Evolutionary conservation across 2,797 vertebrate genomes (phyloP), one percentile per base, ranked within the genome.

Genomic region (Aeoliscus strigatus): DNA sequence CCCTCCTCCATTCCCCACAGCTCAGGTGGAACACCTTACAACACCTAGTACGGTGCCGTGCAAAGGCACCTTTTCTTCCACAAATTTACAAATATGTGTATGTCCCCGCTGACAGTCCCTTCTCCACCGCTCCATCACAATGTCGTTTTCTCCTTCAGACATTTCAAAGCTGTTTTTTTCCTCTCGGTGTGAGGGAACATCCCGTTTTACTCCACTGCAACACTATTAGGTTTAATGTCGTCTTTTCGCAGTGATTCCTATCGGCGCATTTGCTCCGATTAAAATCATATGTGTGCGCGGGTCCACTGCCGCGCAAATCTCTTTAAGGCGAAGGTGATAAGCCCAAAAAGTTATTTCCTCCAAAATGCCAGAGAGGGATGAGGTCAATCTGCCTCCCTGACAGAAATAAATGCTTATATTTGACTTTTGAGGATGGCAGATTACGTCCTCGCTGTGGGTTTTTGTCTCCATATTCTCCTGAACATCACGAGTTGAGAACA

Each of bases 331-430:
- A 39, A 48, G 38, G 42, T 64, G 62, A 73, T 73, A 70, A 75
- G 52, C 55, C 51, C 27, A 56, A 60, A 70, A 72, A 64, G 35
- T 40, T 32, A 60, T 71, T 75, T 73, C 63, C 50, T 55, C 27
- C 36, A 26, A 67, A 66, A 70, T 61, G 43, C 43, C 37, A 47
- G 46, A 15, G 29, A 39, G 16, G 39, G 25, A 53, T 35, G 35
- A 59, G 70, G 75, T 78, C 64, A 75, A 39, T 61, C 44, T 42
- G 52, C 21, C 48, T 55, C 16, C 27, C 9, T 18, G 15, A 47
- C 13, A 35, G 23, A 53, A 38, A 45, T 41, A 44, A 62, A 39
- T 21, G 6, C 59, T 67, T 27, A 53, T 46, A 14, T 49, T 9
- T 28, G 29, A 18, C 25, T 39, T 59, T 17, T 43, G 25, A 30